A percentile compares a stretch with the other conserved stretches of the same genome.
Conservation (phyloP, 2,113 vertebrate genomes). For the Apodemus sylvaticus region DNA sequence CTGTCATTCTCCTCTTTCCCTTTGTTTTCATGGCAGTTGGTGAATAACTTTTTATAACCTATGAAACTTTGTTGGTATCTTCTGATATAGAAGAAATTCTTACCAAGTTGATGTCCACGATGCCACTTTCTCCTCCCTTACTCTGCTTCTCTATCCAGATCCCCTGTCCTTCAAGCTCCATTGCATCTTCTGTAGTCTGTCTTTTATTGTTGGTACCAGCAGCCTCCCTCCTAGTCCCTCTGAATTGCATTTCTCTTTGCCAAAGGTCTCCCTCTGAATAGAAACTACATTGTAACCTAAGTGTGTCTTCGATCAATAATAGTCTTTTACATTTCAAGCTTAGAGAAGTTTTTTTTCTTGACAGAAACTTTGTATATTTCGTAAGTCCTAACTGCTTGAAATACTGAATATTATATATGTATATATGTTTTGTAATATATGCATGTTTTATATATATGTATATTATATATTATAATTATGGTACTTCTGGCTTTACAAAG, state of each 20-base stretch:
- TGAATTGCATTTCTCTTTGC: neutral
- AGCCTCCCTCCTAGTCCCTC: neutral
- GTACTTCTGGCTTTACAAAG: neutral
- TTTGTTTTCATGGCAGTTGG: neutral
- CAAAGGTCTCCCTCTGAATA: neutral
- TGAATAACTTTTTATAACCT: conserved; percentile 1
- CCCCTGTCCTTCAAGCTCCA: neutral
- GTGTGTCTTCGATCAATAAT: neutral
- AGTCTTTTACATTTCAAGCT: neutral
- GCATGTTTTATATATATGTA: neutral
- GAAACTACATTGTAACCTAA: neutral
- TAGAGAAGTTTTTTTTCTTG: conserved; percentile 19
- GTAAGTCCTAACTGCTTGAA: conserved; percentile 11
- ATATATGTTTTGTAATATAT: neutral
- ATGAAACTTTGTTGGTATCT: conserved; percentile 16
- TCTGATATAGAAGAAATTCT: neutral
- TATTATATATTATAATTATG: neutral
- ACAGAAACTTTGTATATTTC: neutral
- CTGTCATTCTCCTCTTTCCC: neutral
- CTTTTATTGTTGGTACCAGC: neutral
- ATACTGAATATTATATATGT: neutral
- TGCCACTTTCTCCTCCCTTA: neutral
- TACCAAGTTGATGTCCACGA: neutral
- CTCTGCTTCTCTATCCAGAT: neutral
- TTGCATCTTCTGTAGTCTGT: neutral